phyloP scores from a whole-genome alignment of 2,113 vertebrate species.

The Xyliphius kryptos region DNA sequence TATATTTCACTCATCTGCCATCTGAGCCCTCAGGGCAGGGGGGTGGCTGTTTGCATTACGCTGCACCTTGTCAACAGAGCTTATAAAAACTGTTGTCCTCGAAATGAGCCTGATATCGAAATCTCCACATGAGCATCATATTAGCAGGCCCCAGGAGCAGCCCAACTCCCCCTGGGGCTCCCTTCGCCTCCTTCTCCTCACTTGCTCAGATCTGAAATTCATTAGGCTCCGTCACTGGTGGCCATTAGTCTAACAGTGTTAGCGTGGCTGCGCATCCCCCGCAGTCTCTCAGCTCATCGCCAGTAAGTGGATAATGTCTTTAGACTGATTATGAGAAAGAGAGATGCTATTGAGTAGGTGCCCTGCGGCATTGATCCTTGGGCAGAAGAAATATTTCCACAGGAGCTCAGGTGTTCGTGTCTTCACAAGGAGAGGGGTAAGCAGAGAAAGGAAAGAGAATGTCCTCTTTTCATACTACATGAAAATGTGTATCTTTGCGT shows the following conservation, averaged over 20 bases:
- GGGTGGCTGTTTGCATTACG: slow-evolving; percentile 61
- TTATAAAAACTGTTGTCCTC: slow-evolving; percentile 59
- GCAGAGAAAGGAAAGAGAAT: background rate
- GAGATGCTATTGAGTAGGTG: slow-evolving; percentile 44
- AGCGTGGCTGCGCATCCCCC: slow-evolving; percentile 43
- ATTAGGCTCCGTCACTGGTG: slow-evolving; percentile 48
- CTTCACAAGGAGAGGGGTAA: background rate
- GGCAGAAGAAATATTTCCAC: slow-evolving; percentile 48
- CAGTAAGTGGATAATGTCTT: slow-evolving; percentile 57
- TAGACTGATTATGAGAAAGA: slow-evolving; percentile 52
- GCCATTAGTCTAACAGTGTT: slow-evolving; percentile 57
- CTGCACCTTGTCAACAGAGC: slow-evolving; percentile 70
- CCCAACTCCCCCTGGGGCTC: slow-evolving; percentile 36
- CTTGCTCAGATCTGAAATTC: slow-evolving; percentile 33
- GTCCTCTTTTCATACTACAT: no score
- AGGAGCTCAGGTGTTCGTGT: slow-evolving; percentile 48
- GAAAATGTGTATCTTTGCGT: no score
- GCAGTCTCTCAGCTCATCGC: slow-evolving; percentile 48
- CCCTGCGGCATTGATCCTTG: slow-evolving; percentile 43
- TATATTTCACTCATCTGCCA: slow-evolving; percentile 44
- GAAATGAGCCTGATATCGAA: slow-evolving; percentile 60
- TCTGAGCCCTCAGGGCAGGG: slow-evolving; percentile 57
- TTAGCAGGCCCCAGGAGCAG: slow-evolving; percentile 52
- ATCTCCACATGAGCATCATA: slow-evolving; percentile 56
- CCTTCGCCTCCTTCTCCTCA: slow-evolving; percentile 21